Conservation (phyloP, 2,797 vertebrate genomes). For the Clarias pachynema region DNA sequence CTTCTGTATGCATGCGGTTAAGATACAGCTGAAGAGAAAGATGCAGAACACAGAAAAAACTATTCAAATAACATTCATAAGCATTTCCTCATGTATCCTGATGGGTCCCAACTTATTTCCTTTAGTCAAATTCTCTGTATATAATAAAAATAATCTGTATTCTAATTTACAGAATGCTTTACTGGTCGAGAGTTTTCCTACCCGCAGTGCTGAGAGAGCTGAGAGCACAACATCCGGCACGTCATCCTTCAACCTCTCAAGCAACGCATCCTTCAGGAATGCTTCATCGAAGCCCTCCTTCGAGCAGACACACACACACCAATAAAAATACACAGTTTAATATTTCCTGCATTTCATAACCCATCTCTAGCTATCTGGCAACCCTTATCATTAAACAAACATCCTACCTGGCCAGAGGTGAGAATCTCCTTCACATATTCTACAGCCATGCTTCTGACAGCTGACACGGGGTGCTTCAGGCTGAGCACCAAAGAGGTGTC, state of each 20-base stretch:
- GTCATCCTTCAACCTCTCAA: conserved; percentile 85
- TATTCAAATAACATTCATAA: neutral
- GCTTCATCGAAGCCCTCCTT: conserved; percentile 81
- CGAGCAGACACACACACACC: conserved; percentile 26
- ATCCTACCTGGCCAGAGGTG: conserved; percentile 77
- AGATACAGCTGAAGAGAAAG: conserved; percentile 70
- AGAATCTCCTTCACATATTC: conserved; percentile 80
- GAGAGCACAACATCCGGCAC: conserved; percentile 80
- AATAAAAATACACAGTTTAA: neutral
- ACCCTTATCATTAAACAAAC: neutral
- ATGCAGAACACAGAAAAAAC: neutral
- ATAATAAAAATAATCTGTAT: neutral
- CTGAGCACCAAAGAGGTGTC: conserved; percentile 90
- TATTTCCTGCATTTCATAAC: neutral
- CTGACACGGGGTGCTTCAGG: conserved; percentile 87
- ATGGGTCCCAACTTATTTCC: neutral
- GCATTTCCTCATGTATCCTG: neutral
- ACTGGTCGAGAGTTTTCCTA: conserved; percentile 55
- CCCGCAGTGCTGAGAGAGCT: conserved; percentile 81
- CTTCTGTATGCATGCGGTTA: conserved; percentile 74
- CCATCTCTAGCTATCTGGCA: neutral
- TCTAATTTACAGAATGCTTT: neutral
- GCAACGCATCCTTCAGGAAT: conserved; percentile 85
- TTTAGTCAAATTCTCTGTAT: neutral
- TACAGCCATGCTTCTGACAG: conserved; percentile 83